Evolutionary conservation across 2,888 invertebrate species (phyloP).

Genomic region (Fissipunctia ypsillon): DNA sequence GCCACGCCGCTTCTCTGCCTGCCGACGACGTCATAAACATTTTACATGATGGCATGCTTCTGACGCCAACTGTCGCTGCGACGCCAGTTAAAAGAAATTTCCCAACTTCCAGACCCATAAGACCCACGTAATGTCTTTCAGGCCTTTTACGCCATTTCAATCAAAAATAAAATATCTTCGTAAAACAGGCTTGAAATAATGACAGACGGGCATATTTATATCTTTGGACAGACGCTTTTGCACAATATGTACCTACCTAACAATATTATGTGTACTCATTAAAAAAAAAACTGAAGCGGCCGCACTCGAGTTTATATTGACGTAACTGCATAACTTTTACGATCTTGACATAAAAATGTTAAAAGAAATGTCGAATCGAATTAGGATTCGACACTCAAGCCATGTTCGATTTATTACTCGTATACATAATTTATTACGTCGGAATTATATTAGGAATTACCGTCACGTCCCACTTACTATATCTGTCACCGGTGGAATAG

Average conservation of each 20-base stretch:
- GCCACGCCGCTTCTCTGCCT: conserved; percentile 50
- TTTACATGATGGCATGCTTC: conserved; percentile 72
- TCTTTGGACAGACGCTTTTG: background rate
- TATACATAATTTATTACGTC: conserved; percentile 79
- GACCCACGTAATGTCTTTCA: conserved; percentile 29
- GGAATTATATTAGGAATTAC: conserved; percentile 74
- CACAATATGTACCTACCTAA: background rate
- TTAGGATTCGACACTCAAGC: conserved; percentile 75
- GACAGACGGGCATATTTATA: too few species aligned
- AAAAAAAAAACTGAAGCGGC: conserved; percentile 3
- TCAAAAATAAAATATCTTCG: conserved; percentile 16
- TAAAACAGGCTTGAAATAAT: conserved; percentile 10
- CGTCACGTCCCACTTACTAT: conserved; percentile 76
- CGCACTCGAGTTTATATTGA: conserved; percentile 16
- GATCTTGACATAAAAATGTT: conserved; percentile 35
- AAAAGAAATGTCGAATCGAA: conserved; percentile 62
- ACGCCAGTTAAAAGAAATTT: conserved; percentile 49
- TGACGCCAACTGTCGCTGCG: conserved; percentile 69
- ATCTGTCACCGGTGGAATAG: conserved; percentile 74
- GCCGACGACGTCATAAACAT: conserved; percentile 73
- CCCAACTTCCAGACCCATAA: conserved; percentile 31
- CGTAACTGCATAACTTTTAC: conserved; percentile 41
- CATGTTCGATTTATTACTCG: conserved; percentile 79
- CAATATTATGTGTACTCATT: background rate
- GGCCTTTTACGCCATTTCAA: conserved; percentile 23